Evolutionary conservation across 2,797 vertebrate species (phyloP), one percentile per base, ranked within the genome.

Genomic region (Champsocephalus esox): DNA sequence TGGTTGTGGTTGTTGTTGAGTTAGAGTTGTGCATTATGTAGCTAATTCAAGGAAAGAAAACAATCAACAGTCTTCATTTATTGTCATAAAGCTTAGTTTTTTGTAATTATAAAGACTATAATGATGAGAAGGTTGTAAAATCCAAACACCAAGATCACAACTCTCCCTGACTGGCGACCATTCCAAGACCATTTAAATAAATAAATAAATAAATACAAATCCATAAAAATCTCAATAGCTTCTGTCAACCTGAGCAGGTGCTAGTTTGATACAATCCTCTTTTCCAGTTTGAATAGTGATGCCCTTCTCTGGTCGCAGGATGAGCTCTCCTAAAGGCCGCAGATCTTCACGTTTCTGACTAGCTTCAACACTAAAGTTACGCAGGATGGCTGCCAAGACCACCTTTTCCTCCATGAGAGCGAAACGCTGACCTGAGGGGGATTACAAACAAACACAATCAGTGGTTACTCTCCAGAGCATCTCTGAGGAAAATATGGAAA

Each of bases 351-450:
- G 92, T 34, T 85, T 94, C 84, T 99, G 97, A 80, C 79, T 94
- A 0, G 96, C 95, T 67, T 96, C 95, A 0, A 99, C 77, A 58
- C 89, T 95, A 69, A 97, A 99, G 56, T 80, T 91, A 0, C 96
- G 95, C 77, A 99, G 88, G 66, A 98, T 84, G 49, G 92, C 90
- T 0, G 96, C 93, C 77, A 99, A 71, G 51, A 99, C n/a, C 64
- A 95, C 89, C 78, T 99, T 99, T 86, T 99, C 98, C 82, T 99
- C 98, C 94, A 99, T 96, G 12, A 96, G 65, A 9, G 98, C 98
- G 81, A 99, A 99, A 9, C 94, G 96, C 70, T 99, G 97, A 83
- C 98, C 98, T 99, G 80, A 43, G 41, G 19, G 48, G 13, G 24
- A 61, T 56, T 10, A 48, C 0, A 54, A 12, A 9, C 28, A 3